Evolutionary conservation across 2,113 vertebrate genomes (phyloP).

Genomic region (Cavia porcellus): DNA sequence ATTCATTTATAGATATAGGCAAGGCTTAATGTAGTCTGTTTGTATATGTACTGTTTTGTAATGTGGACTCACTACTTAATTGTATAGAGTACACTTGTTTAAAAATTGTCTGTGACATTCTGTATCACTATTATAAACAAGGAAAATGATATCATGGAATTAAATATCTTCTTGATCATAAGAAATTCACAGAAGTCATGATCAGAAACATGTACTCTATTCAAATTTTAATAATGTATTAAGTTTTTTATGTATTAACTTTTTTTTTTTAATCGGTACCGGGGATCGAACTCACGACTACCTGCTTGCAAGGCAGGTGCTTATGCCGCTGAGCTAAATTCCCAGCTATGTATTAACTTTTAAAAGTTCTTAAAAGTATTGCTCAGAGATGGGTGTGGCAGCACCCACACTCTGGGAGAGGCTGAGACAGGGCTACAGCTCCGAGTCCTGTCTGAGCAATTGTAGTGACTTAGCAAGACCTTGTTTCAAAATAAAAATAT

Average conservation of each 20-base stretch:
- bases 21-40: constrained; percentile 40
- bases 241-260: constrained; percentile 31
- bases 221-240: constrained; percentile 65
- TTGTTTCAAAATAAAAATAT: neutral
- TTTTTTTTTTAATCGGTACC: neutral
- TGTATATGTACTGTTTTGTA: constrained; percentile 12
- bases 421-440: neutral
- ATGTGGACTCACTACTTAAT: constrained; percentile 1
- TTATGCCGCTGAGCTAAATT: no score
- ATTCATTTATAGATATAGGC: constrained; percentile 32
- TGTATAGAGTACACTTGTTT: neutral
- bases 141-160: constrained; percentile 42
- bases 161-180: constrained; percentile 14
- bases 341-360: constrained; percentile 12
- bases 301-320: no score
- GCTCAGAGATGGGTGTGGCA: neutral
- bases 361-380: constrained; percentile 33
- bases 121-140: neutral
- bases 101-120: neutral
- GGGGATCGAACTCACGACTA: no score
- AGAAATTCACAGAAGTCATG: constrained; percentile 45
- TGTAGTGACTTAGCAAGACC: neutral
- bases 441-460: neutral
- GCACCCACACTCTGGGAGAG: neutral
- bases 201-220: constrained; percentile 44